Evolutionary conservation across 2,113 vertebrate genomes (phyloP).

Genomic region (Microtus ochrogaster): DNA sequence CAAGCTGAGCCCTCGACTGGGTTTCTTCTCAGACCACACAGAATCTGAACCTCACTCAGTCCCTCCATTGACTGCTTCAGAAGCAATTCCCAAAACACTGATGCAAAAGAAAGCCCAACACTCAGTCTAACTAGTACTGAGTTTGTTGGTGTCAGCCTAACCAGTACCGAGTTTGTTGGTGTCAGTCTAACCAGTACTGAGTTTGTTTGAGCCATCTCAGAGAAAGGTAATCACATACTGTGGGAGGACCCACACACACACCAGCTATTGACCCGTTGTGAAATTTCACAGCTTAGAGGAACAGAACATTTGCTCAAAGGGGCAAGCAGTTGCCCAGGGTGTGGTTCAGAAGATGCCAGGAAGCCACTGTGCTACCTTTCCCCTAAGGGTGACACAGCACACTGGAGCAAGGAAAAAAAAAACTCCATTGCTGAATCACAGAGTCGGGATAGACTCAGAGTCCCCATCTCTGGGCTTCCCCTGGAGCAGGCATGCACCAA

Average conservation of each 20-base stretch:
- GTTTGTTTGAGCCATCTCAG: not conserved
- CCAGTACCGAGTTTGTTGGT: too few species aligned
- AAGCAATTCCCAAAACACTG: not conserved
- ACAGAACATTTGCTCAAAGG: not conserved
- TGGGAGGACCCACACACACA: too few species aligned
- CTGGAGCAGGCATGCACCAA: not conserved
- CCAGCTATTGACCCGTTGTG: not conserved
- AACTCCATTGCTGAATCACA: not conserved
- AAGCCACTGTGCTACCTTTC: not conserved
- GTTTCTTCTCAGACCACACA: not conserved
- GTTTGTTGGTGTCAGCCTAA: not conserved
- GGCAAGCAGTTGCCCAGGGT: not conserved
- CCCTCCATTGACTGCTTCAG: not conserved
- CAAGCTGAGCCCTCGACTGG: not conserved
- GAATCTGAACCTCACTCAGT: not conserved
- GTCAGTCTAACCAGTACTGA: too few species aligned
- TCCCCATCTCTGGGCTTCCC: too few species aligned
- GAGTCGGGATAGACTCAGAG: not conserved
- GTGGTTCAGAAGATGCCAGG: not conserved
- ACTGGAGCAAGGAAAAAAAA: not conserved
- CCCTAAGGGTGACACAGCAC: not conserved
- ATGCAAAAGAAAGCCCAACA: not conserved
- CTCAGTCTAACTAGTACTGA: not conserved
- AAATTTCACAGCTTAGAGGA: not conserved
- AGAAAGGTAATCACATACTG: not conserved